Conservation (phyloP, 2,113 vertebrate genomes). For the Ptychochromis oligacanthus region DNA sequence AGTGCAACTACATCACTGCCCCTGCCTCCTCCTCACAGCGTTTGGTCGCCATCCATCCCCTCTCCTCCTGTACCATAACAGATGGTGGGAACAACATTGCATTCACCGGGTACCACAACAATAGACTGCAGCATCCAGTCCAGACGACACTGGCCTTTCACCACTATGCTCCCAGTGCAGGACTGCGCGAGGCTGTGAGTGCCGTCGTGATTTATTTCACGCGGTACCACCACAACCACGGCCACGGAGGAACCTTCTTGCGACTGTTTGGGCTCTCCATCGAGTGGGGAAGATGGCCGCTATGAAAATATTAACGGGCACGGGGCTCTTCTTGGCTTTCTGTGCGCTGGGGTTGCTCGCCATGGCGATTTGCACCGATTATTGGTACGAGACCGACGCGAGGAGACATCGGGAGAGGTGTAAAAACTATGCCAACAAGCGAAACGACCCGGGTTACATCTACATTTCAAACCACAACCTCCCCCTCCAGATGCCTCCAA, state of each 20-base stretch:
- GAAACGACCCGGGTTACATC: conserved; percentile 89
- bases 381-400: conserved; percentile 92
- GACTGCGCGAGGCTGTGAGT: conserved; percentile 67
- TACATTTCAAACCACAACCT: conserved; percentile 89
- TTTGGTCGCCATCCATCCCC: conserved; percentile 74
- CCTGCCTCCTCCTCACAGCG: conserved; percentile 69
- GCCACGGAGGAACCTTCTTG: conserved; percentile 77
- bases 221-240: conserved; percentile 72
- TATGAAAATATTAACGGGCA: conserved; percentile 89
- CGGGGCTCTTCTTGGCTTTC: conserved; percentile 87
- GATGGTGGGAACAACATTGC: conserved; percentile 79
- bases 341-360: conserved; percentile 86
- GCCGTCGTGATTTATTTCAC: conserved; percentile 72
- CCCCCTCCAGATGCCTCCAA: conserved; percentile 86
- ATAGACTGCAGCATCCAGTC: conserved; percentile 67
- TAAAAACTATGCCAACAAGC: conserved; percentile 89
- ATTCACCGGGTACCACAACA: conserved; percentile 72
- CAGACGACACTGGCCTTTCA: conserved; percentile 52
- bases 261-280: conserved; percentile 77
- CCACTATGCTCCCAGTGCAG: conserved; percentile 66
- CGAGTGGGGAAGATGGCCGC: conserved; percentile 85
- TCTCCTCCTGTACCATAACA: conserved; percentile 77
- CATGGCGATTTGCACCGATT: conserved; percentile 91
- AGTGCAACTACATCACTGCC: conserved; percentile 71
- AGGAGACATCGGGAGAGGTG: conserved; percentile 89